phyloP scores from a whole-genome alignment of 2,888 invertebrate genomes.

The Fragum sueziense region DNA sequence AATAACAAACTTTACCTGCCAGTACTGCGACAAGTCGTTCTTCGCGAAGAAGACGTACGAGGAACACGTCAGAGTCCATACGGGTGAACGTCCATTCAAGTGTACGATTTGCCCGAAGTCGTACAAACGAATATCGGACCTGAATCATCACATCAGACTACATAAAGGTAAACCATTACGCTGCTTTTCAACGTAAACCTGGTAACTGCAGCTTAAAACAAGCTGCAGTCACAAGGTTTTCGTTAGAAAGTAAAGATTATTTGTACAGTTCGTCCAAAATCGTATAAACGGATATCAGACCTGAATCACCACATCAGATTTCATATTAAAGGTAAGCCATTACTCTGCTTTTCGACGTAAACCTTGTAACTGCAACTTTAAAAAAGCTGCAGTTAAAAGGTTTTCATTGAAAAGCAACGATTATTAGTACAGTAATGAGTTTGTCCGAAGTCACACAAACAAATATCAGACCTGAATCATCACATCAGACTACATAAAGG shows the following conservation, averaged over 20 bases:
- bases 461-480: conserved; percentile 55
- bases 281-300: conserved; percentile 52
- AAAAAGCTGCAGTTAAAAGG: too few species aligned
- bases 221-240: too few species aligned
- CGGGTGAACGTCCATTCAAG: conserved; percentile 57
- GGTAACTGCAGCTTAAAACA: too few species aligned
- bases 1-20: conserved; percentile 48
- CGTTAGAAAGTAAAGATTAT: too few species aligned
- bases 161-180: conserved; percentile 48
- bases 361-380: too few species aligned
- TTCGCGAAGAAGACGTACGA: conserved; percentile 53
- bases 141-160: conserved; percentile 56
- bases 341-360: too few species aligned
- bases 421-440: neutral
- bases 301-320: conserved; percentile 55
- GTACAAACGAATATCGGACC: conserved; percentile 52
- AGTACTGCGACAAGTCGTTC: conserved; percentile 45
- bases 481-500: conserved; percentile 55
- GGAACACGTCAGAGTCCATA: conserved; percentile 57
- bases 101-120: conserved; percentile 51
- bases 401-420: too few species aligned
- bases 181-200: too few species aligned
- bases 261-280: conserved; percentile 48
- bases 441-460: conserved; percentile 54
- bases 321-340: too few species aligned